These are phyloP conservation scores for Bombus waltoni DNA, from an alignment of 1,140 invertebrate genomes.

Conservation along the genomic window DNA sequence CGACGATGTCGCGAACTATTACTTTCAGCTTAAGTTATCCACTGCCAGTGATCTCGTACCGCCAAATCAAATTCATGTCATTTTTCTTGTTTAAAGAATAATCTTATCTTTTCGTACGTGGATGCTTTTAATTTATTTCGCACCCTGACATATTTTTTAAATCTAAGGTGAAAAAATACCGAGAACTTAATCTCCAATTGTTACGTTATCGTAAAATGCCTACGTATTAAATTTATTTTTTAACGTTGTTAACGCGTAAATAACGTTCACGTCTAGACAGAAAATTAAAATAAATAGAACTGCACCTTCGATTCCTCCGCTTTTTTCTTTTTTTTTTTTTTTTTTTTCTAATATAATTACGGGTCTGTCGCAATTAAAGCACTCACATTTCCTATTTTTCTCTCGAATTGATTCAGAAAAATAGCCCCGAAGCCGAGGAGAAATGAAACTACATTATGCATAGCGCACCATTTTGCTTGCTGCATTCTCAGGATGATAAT, in stretches of 20 bases:
- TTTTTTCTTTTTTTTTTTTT: background rate
- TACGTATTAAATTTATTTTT: background rate
- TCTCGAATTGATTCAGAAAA: slow-evolving; percentile 44
- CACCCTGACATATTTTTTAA: background rate
- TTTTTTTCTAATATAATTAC: slow-evolving; percentile 38
- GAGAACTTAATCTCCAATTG: no score
- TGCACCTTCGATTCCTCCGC: background rate
- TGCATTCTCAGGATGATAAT: slow-evolving; percentile 65
- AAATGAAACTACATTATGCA: slow-evolving; percentile 61
- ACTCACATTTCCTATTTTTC: slow-evolving; percentile 15
- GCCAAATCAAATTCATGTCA: background rate
- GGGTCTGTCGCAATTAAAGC: slow-evolving; percentile 37
- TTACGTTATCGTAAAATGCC: no score
- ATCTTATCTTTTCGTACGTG: background rate
- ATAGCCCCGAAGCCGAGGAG: slow-evolving; percentile 11
- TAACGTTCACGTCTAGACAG: background rate
- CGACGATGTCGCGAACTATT: background rate
- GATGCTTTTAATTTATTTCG: background rate
- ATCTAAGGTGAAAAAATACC: no score
- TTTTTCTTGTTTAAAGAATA: background rate
- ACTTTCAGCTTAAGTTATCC: slow-evolving; percentile 12
- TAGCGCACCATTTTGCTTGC: slow-evolving; percentile 53
- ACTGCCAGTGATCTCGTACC: slow-evolving; percentile 6
- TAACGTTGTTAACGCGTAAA: background rate
- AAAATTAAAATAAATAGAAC: background rate